Evolutionary conservation across 2,888 invertebrate species (phyloP).

Genomic region (Drosophila fungiperda): DNA sequence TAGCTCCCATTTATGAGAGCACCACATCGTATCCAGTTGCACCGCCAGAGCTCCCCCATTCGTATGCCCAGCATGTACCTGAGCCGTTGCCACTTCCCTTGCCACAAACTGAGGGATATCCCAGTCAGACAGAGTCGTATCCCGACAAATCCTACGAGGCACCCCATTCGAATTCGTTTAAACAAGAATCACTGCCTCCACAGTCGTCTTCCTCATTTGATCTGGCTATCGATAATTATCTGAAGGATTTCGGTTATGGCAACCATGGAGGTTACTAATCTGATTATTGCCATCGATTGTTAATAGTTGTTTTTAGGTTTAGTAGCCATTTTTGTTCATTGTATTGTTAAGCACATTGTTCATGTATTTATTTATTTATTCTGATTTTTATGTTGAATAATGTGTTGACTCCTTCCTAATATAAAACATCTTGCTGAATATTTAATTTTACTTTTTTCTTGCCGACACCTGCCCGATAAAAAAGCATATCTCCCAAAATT

Average conservation of each 20-base stretch:
- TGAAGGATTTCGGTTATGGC: slow-evolving; percentile 72
- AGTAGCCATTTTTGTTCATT: slow-evolving; percentile 35
- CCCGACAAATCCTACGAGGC: slow-evolving; percentile 53
- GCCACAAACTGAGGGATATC: slow-evolving; percentile 51
- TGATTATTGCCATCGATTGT: slow-evolving; percentile 22
- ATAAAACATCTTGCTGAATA: slow-evolving; percentile 3
- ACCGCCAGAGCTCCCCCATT: slow-evolving; percentile 22
- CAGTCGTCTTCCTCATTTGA: slow-evolving; percentile 60
- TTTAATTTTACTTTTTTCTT: not conserved
- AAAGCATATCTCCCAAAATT: too few species aligned
- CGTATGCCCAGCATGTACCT: slow-evolving; percentile 28
- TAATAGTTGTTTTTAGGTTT: slow-evolving; percentile 48
- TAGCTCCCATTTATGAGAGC: slow-evolving; percentile 56
- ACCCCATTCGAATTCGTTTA: slow-evolving; percentile 39
- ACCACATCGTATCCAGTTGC: slow-evolving; percentile 51
- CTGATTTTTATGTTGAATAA: not conserved
- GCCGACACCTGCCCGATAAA: not conserved
- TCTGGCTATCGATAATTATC: slow-evolving; percentile 71
- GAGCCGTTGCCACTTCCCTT: slow-evolving; percentile 30
- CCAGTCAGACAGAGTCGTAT: slow-evolving; percentile 50
- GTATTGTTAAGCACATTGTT: not conserved
- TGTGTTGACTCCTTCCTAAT: slow-evolving; percentile 16
- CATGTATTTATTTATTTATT: slow-evolving; percentile 26
- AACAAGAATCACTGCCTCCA: slow-evolving; percentile 41
- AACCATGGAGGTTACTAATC: slow-evolving; percentile 64